phyloP scores from a whole-genome alignment of 2,888 invertebrate genomes.

The Tipula unca region DNA sequence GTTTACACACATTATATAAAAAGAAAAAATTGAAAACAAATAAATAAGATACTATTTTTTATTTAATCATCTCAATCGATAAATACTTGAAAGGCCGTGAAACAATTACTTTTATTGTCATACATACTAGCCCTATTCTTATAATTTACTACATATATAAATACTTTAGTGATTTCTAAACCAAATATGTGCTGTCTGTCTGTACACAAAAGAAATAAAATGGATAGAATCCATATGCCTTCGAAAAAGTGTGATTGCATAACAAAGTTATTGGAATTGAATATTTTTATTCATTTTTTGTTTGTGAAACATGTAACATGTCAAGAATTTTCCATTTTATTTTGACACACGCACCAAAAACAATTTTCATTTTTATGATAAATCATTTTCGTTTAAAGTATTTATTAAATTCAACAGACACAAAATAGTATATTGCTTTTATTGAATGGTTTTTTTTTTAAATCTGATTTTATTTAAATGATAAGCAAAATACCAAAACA shows the following conservation, averaged over 20 bases:
- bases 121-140: background rate
- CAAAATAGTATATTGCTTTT: background rate
- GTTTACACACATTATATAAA: background rate
- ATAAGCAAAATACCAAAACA: background rate
- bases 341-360: background rate
- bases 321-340: background rate
- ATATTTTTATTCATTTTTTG: background rate
- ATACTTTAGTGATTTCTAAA: background rate
- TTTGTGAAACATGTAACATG: background rate
- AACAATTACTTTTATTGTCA: background rate
- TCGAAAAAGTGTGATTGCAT: background rate
- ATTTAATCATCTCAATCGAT: background rate
- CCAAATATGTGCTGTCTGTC: background rate
- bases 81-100: background rate
- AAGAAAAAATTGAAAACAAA: background rate
- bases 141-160: background rate
- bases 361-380: background rate
- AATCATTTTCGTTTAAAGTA: background rate
- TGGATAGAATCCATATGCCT: background rate
- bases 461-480: background rate
- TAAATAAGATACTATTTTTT: background rate
- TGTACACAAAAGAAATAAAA: background rate
- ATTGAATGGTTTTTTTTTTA: background rate
- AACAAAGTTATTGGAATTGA: background rate
- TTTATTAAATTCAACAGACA: background rate